Base-by-base conservation (phyloP, 1,140 invertebrate genomes). In the Trigoniulus corallinus region DNA sequence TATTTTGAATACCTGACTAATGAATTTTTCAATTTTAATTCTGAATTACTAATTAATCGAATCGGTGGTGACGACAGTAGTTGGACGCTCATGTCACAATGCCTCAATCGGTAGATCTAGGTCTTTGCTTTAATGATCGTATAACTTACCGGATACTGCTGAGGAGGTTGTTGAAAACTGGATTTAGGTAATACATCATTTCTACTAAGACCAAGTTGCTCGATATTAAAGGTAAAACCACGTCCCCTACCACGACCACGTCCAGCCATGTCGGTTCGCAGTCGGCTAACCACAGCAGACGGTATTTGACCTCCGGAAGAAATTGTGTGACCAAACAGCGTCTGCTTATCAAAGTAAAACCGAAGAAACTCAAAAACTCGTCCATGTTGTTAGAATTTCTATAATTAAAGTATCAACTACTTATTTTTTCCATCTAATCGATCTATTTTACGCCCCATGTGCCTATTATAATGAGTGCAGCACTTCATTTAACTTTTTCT, bases 151-250 rank as follows among this genome's bases (percentile, higher is more conserved):
- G 42, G 42, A 24, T 44, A 44, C 42, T 10, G 4, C 21, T 7
- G 24, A 10, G 42, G 24, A 21, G 42, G 24, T 44, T 21, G 4
- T 10, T 44, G 4, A 7, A 4, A 4, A 7, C 18, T 7, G 24
- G 4, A 7, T 7, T 4, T 7, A 21, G 18, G 3, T 3, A 26
- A 67, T 21, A 18, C 24, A 7, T 44, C 42, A 20, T 24, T 18
- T 44, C 42, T 44, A 21, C 7, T 24, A 7, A 44, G 18, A 55
- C 62, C 62, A 27, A 39, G 58, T 55, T 20, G 20, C 21, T 26
- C 2, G 15, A 42, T n/a, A 10, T 47, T 21, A 29, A 22, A n/a
- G n/a, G 10, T 39, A 2, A 7, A 44, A 20, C 4, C 42, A 10
- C 7, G 4, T 21, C 42, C 42, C 12, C 42, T 20, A 12, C 42